Percentiles rank a stretch among this genome's conserved stretches.
Conservation (phyloP, 2,888 invertebrate species). For the Conops quadrifasciatus region DNA sequence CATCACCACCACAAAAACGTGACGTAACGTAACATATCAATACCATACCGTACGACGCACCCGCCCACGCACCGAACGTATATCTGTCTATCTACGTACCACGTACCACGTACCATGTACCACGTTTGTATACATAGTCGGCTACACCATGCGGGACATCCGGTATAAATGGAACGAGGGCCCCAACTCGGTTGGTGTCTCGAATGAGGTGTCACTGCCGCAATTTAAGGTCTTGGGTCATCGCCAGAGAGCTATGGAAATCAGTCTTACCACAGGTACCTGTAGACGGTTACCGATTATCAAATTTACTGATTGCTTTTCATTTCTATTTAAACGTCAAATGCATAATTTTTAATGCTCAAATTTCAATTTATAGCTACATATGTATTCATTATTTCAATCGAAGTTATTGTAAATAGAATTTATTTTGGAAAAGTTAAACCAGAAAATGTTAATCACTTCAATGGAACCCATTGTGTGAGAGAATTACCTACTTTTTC, state of each 20-base stretch:
- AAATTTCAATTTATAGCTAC: slow-evolving; percentile 17
- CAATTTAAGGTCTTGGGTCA: slow-evolving; percentile 98
- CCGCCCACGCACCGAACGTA: slow-evolving; percentile 29
- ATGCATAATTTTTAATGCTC: slow-evolving; percentile 39
- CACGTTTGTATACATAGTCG: slow-evolving; percentile 72
- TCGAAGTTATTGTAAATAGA: too few species aligned
- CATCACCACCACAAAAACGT: slow-evolving; percentile 31
- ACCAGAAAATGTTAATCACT: too few species aligned
- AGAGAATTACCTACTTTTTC: too few species aligned
- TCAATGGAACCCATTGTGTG: too few species aligned
- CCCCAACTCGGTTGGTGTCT: slow-evolving; percentile 93
- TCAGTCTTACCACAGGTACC: slow-evolving; percentile 96
- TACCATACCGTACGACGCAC: slow-evolving; percentile 20
- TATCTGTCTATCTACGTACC: slow-evolving; percentile 28
- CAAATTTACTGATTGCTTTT: slow-evolving; percentile 15
- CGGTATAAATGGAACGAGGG: slow-evolving; percentile 97
- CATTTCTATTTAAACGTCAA: slow-evolving; percentile 25
- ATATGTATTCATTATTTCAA: too few species aligned
- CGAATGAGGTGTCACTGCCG: slow-evolving; percentile 94
- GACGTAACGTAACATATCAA: slow-evolving; percentile 28
- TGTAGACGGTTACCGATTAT: slow-evolving; percentile 67
- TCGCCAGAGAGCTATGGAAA: slow-evolving; percentile 94
- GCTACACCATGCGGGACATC: slow-evolving; percentile 98
- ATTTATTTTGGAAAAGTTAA: too few species aligned
- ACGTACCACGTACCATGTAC: slow-evolving; percentile 34